Evolutionary conservation across 2,113 vertebrate species (phyloP), one percentile per base, ranked within the genome.

Genomic region (Dipodomys ordii): DNA sequence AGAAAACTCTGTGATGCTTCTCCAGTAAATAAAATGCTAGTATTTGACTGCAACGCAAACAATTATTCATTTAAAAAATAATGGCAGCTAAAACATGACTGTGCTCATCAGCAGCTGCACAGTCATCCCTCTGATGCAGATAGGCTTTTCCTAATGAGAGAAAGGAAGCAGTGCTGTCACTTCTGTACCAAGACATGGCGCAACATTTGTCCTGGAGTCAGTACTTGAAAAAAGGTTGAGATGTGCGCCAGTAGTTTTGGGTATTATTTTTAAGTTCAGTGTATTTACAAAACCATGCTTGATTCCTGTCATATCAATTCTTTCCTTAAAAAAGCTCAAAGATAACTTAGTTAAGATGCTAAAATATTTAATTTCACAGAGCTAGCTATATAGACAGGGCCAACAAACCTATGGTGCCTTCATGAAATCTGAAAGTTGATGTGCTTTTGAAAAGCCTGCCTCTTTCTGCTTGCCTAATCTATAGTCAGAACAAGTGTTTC

Each of bases 391-490:
- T 85, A 74, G 93, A 93, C 1, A 81, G 72, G 81, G 96, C 91
- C 93, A 94, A 82, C 91, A 96, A 95, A 28, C 64, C 95, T 97
- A 96, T 93, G 87, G 69, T 69, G 96, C 96, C 96, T 97, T 91
- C 95, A 62, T 84, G 89, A 96, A 97, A 97, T 95, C 96, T 95
- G 94, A 97, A 96, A 15, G n/a, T 39, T 79, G 94, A 46, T 11
- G 64, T 32, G 97, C 92, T 97, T 83, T 96, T 97, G 95, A 97
- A 97, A 96, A 95, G 73, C 96, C 96, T 97, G 95, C 96, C 96
- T 96, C 93, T 96, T 97, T 96, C 91, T 97, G 96, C 65, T 88
- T 32, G 94, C 77, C 97, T 98, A 97, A 98, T 98, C 98, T 96
- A 97, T 11, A 98, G 98, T 98, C 98, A 1, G 91, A 97, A 97